Conservation (phyloP, 2,113 vertebrate species). For the Pitta sordida region DNA sequence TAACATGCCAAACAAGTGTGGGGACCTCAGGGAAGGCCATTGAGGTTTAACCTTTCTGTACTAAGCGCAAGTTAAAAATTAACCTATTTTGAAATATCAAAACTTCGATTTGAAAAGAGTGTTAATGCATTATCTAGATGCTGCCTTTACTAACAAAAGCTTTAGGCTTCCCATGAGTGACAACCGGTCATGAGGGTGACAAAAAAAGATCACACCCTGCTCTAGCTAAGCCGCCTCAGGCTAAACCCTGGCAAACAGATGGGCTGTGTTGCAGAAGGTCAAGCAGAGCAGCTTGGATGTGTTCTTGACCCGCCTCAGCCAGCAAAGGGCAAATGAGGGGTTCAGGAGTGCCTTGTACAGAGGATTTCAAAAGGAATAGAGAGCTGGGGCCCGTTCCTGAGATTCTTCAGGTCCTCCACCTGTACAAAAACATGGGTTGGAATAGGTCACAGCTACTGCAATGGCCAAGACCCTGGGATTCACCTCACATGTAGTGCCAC, state of each 20-base stretch:
- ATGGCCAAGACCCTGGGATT: neutral
- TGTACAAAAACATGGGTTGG: neutral
- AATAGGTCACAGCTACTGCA: neutral
- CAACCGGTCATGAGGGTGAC: neutral
- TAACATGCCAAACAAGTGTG: rapidly evolving
- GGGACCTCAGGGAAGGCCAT: neutral
- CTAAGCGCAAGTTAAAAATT: neutral
- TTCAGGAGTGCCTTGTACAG: neutral
- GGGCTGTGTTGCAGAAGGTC: constrained; percentile 30
- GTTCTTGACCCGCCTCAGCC: neutral
- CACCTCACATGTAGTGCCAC: neutral
- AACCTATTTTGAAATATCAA: neutral
- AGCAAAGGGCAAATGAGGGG: neutral
- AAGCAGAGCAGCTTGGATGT: neutral
- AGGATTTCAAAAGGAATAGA: neutral
- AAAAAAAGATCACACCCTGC: constrained; percentile 45
- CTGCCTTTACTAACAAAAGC: neutral
- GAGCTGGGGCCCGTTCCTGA: neutral
- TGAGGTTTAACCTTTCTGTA: neutral
- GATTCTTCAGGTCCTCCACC: neutral
- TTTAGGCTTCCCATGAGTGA: neutral
- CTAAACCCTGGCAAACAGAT: constrained; percentile 59
- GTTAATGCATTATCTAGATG: neutral
- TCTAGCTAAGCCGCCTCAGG: constrained; percentile 54
- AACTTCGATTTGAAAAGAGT: neutral